These are phyloP conservation scores for Argopecten irradians DNA, from an alignment of 1,140 invertebrate genomes.

Conservation along the genomic window DNA sequence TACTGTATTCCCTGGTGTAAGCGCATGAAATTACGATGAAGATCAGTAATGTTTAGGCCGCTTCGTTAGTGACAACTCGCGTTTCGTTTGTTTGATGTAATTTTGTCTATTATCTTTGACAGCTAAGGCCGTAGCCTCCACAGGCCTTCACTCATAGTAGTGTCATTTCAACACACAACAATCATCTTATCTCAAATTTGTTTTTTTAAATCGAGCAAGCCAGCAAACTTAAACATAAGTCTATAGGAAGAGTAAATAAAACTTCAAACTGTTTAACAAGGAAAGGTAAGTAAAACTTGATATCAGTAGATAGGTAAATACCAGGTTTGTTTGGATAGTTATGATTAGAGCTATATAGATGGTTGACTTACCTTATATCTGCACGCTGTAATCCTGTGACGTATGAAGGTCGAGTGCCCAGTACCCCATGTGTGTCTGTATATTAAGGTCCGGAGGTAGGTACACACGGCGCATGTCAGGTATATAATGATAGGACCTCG, in stretches of 20 bases:
- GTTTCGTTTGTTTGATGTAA: not conserved
- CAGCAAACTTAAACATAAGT: not conserved
- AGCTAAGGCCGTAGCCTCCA: not conserved
- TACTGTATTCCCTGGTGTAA: not conserved
- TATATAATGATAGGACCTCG: not conserved
- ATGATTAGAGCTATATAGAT: not conserved
- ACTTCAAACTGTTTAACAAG: not conserved
- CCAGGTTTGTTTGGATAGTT: not conserved
- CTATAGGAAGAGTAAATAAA: not conserved
- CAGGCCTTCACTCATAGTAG: not conserved
- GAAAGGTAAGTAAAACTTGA: not conserved
- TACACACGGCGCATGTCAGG: not conserved
- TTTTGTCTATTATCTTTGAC: constrained; percentile 2
- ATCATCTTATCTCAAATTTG: constrained; percentile 3
- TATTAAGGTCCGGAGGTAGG: constrained; percentile 1
- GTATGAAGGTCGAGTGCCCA: not conserved
- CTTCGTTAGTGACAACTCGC: not conserved
- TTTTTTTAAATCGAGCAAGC: not conserved
- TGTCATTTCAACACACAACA: not conserved
- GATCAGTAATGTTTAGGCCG: not conserved
- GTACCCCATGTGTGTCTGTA: constrained; percentile 11
- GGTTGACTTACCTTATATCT: not conserved
- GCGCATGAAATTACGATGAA: not conserved
- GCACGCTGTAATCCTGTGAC: not conserved
- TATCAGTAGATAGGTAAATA: constrained; percentile 6